A percentile compares a stretch with the other conserved stretches of the same genome.
Conservation (phyloP, 2,113 vertebrate species). For the Coptodon bakossiorum region DNA sequence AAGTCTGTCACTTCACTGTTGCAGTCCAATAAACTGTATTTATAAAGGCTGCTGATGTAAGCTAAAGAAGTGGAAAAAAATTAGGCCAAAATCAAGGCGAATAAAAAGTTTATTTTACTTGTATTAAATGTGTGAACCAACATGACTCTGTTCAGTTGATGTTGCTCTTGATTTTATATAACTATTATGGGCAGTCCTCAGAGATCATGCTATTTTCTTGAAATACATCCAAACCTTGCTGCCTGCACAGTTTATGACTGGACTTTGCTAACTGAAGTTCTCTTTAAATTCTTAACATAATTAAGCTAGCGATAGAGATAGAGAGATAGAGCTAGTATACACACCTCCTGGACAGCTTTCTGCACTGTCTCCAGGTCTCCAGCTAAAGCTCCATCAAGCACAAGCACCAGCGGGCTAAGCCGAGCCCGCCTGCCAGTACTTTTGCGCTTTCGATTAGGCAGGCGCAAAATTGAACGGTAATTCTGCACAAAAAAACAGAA, state of each 20-base stretch:
- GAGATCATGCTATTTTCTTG: background rate
- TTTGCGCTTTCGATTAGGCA: conserved; percentile 46
- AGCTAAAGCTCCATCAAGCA: conserved; percentile 81
- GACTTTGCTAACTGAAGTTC: background rate
- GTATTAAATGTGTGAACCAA: background rate
- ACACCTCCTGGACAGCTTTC: conserved; percentile 78
- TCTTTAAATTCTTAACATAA: background rate
- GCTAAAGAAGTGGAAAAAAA: background rate
- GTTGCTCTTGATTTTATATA: background rate
- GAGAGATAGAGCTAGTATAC: background rate
- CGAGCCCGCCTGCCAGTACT: conserved; percentile 62
- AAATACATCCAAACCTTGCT: background rate
- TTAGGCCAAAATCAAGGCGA: background rate
- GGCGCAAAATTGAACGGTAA: conserved; percentile 78
- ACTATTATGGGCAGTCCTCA: background rate
- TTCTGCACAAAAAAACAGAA: conserved; percentile 58
- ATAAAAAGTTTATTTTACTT: background rate
- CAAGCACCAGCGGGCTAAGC: conserved; percentile 81
- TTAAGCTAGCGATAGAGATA: background rate
- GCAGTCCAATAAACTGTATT: background rate
- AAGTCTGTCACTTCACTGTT: background rate
- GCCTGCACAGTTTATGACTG: background rate
- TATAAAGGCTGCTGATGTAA: background rate
- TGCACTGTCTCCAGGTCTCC: conserved; percentile 88
- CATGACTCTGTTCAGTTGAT: background rate